These are phyloP conservation scores for Ptychochromis oligacanthus DNA, from an alignment of 2,113 vertebrate species.

Conservation along the genomic window DNA sequence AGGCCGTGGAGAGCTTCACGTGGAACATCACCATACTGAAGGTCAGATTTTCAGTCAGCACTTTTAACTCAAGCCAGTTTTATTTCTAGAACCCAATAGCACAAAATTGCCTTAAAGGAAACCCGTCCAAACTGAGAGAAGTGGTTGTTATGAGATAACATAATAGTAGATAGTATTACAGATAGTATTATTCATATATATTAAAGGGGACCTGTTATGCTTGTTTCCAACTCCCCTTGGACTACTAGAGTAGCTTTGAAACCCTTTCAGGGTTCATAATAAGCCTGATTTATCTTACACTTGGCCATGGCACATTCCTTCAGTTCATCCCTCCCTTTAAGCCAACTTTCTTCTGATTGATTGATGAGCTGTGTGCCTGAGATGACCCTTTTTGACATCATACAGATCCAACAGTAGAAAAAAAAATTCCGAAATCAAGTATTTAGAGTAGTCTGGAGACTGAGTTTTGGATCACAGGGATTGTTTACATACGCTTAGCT, in stretches of 20 bases:
- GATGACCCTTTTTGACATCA: no score
- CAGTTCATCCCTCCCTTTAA: background rate
- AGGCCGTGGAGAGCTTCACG: conserved; percentile 96
- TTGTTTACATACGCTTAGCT: background rate
- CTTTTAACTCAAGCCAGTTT: background rate
- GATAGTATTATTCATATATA: no score
- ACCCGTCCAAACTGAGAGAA: no score
- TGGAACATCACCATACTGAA: conserved; percentile 99
- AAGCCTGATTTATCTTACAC: background rate
- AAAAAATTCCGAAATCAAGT: background rate
- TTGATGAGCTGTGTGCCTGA: no score
- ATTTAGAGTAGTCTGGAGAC: background rate
- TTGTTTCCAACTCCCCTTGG: no score
- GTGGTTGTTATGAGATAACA: no score
- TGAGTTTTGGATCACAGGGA: background rate
- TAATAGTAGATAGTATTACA: no score
- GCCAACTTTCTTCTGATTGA: background rate
- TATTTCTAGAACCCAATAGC: background rate
- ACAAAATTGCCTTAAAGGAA: no score
- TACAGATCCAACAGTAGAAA: no score
- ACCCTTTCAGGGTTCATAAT: background rate
- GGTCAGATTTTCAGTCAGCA: conserved; percentile 74
- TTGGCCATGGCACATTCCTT: no score
- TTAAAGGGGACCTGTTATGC: no score
- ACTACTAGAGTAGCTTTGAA: background rate